Evolutionary conservation across 2,888 invertebrate species (phyloP).

Genomic region (Hetaerina titia): DNA sequence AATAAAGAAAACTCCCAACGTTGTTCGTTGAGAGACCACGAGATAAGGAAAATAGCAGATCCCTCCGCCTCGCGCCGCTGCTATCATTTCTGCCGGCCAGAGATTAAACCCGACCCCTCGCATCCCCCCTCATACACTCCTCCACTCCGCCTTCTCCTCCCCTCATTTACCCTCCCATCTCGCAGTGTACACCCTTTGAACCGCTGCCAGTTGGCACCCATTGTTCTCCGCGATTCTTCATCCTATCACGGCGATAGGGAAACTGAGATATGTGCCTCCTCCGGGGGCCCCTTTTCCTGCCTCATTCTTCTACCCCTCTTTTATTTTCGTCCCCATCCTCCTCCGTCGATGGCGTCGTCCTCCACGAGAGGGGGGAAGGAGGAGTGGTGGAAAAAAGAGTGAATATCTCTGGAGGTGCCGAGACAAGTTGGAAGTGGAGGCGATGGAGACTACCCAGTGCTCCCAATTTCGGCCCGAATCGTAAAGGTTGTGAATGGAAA

Average conservation of each 20-base stretch:
- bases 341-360: neutral
- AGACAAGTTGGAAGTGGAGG: too few relatives aligned
- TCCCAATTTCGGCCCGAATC: too few relatives aligned
- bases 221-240: neutral
- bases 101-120: neutral
- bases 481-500: too few relatives aligned
- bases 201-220: conserved; percentile 19
- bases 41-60: neutral
- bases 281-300: neutral
- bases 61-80: neutral
- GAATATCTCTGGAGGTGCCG: too few relatives aligned
- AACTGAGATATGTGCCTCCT: neutral
- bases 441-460: too few relatives aligned
- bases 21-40: neutral
- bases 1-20: neutral
- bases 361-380: too few relatives aligned
- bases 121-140: neutral
- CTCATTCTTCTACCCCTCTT: neutral
- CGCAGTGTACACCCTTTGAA: conserved; percentile 15
- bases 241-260: conserved; percentile 6
- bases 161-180: neutral
- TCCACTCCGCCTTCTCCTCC: neutral
- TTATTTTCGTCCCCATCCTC: neutral
- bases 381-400: too few relatives aligned
- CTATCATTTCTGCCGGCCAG: neutral